Conservation (phyloP, 2,888 invertebrate species). For the Axea sp. region DNA sequence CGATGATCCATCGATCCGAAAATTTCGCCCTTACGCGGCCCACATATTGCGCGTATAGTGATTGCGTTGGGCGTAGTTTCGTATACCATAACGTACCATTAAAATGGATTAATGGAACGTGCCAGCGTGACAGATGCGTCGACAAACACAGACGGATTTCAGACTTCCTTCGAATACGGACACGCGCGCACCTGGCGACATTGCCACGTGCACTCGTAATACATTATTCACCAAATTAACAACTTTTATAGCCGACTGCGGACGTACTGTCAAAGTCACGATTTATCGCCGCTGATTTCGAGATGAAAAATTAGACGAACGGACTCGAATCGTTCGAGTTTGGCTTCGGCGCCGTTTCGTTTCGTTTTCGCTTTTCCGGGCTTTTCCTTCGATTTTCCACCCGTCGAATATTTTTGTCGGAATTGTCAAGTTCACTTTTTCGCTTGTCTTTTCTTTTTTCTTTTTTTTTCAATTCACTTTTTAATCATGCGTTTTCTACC, state of each 20-base stretch:
- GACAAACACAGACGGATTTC: constrained; percentile 66
- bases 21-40: constrained; percentile 56
- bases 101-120: constrained; percentile 71
- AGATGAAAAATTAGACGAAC: no score
- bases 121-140: constrained; percentile 71
- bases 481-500: no score
- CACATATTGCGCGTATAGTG: constrained; percentile 59
- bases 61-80: constrained; percentile 60
- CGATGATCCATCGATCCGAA: constrained; percentile 59
- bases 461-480: no score
- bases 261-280: constrained; percentile 8
- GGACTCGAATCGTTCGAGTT: no score
- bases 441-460: no score
- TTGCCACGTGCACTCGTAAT: constrained; percentile 46
- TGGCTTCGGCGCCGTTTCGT: no score
- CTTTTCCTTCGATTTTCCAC: no score
- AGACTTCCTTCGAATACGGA: constrained; percentile 49
- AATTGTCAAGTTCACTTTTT: no score
- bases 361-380: no score
- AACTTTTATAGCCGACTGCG: constrained; percentile 30
- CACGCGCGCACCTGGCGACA: constrained; percentile 49
- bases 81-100: constrained; percentile 65
- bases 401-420: no score
- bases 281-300: constrained; percentile 12
- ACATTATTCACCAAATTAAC: constrained; percentile 45